Percentiles rank a stretch among this genome's conserved stretches.
phyloP scores from a whole-genome alignment of 2,113 vertebrate species.

The Hydropotes inermis region DNA sequence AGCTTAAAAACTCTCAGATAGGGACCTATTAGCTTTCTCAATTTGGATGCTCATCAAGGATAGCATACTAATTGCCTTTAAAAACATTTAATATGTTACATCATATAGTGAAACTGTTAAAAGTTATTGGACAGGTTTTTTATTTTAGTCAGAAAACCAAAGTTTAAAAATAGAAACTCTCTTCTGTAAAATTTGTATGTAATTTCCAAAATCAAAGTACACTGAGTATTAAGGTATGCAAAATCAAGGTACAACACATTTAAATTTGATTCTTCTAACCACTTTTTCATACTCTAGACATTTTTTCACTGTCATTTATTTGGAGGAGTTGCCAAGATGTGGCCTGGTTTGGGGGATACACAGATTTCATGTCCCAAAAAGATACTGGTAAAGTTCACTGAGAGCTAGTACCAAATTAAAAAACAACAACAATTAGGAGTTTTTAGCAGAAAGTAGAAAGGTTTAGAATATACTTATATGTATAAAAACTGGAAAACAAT shows the following conservation, averaged over 20 bases:
- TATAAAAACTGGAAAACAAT: not conserved
- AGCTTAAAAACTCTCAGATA: not conserved
- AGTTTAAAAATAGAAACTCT: not conserved
- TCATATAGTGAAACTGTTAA: not conserved
- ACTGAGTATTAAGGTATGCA: not conserved
- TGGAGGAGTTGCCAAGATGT: not conserved
- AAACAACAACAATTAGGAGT: not conserved
- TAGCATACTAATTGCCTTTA: not conserved
- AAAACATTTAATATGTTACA: not conserved
- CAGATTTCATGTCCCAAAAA: not conserved
- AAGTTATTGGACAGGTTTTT: not conserved
- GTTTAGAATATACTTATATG: not conserved
- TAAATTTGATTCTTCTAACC: not conserved
- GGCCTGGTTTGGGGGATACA: not conserved
- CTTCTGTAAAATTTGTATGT: not conserved
- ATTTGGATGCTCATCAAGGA: not conserved
- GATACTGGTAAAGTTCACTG: not conserved
- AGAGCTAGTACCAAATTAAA: not conserved
- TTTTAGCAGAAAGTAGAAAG: not conserved
- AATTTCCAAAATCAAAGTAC: slow-evolving; percentile 25
- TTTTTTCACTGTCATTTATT: not conserved
- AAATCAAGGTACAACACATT: not conserved
- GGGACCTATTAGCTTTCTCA: not conserved
- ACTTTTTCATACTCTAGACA: not conserved
- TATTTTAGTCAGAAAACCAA: slow-evolving; percentile 1